These are phyloP conservation scores for Eumacrocentrus americanus DNA, from an alignment of 2,888 invertebrate species.

Conservation along the genomic window DNA sequence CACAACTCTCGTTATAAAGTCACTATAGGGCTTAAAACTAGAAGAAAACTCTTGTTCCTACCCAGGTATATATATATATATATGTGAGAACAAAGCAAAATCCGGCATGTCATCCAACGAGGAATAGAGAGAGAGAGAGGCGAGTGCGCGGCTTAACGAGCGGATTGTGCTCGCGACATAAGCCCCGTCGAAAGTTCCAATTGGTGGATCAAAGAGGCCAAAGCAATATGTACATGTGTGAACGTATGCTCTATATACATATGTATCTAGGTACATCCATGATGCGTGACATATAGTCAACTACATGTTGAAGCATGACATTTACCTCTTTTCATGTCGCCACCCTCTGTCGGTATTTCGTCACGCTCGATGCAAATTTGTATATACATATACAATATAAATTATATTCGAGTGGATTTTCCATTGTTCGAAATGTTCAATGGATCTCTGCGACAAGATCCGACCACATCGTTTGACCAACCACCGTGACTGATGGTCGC, in stretches of 20 bases:
- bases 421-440: constrained; percentile 4
- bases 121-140: background rate
- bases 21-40: background rate
- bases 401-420: constrained; percentile 2
- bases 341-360: constrained; percentile 11
- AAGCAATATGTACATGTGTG: background rate
- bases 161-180: constrained; percentile 18
- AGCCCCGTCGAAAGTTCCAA: constrained; percentile 10
- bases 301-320: background rate
- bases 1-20: background rate
- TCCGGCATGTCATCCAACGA: background rate
- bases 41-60: background rate
- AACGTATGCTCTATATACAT: background rate
- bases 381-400: background rate
- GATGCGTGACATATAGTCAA: background rate
- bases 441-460: constrained; percentile 30
- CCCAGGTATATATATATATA: background rate
- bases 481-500: constrained; percentile 28
- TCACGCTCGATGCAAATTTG: constrained; percentile 12
- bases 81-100: background rate
- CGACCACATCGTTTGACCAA: constrained; percentile 36
- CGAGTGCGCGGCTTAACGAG: constrained; percentile 30
- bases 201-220: background rate
- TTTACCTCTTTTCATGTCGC: constrained; percentile 18
- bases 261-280: background rate